Percentiles rank a stretch among this genome's conserved stretches.
Conservation (phyloP, 2,113 vertebrate species). For the Mobula birostris region DNA sequence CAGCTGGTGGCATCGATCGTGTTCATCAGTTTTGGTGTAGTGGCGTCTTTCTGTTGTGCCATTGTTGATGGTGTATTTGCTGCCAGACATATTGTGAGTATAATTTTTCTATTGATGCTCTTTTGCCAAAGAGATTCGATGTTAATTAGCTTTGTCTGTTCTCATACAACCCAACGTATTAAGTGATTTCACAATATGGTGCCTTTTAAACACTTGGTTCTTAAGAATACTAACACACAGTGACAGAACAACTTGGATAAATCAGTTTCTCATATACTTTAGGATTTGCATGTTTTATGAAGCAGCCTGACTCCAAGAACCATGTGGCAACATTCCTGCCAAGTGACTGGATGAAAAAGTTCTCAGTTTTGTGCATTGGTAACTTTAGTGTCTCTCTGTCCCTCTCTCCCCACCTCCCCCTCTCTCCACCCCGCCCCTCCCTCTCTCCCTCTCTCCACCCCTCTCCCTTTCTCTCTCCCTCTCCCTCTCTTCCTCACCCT, state of each 20-base stretch:
- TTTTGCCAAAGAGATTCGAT: neutral
- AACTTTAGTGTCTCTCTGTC: neutral
- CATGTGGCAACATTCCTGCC: neutral
- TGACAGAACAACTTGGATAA: neutral
- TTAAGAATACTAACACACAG: neutral
- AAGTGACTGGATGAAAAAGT: neutral
- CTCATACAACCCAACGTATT: neutral
- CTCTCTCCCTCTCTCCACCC: too few species aligned
- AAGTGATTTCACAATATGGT: neutral
- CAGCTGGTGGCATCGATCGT: conserved; percentile 97
- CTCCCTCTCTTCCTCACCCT: too few species aligned
- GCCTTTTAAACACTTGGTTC: neutral
- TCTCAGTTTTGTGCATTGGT: neutral
- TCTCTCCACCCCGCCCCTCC: too few species aligned
- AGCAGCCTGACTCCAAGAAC: neutral
- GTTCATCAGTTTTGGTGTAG: conserved; percentile 97
- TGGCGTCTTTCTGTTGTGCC: conserved; percentile 94
- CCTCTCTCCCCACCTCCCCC: too few species aligned
- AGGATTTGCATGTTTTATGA: neutral
- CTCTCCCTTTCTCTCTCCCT: too few species aligned
- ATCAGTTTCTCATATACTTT: neutral
- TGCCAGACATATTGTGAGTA: conserved; percentile 94
- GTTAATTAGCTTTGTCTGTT: neutral
- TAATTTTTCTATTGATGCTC: neutral
- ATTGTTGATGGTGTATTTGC: conserved; percentile 96